A percentile compares a stretch with the other conserved stretches of the same genome.
Conservation (phyloP, 2,888 invertebrate genomes). For the Rhodophaea formosa region DNA sequence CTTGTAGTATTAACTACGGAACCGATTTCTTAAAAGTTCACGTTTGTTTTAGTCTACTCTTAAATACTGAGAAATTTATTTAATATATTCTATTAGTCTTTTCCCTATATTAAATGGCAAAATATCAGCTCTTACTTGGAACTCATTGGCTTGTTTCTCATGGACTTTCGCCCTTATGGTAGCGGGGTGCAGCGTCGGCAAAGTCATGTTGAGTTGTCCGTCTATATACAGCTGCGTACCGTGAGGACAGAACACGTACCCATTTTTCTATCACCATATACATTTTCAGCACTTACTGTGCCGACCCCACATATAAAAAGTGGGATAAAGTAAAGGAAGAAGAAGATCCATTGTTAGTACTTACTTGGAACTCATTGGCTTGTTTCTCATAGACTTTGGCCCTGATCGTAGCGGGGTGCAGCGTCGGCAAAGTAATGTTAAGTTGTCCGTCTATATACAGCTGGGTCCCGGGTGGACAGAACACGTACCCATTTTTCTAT, state of each 20-base stretch:
- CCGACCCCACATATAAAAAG: too few relatives aligned
- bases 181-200: slow-evolving; percentile 88
- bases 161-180: slow-evolving; percentile 83
- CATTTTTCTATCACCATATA: too few relatives aligned
- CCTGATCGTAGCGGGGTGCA: slow-evolving; percentile 85
- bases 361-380: slow-evolving; percentile 84
- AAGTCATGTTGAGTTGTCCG: slow-evolving; percentile 86
- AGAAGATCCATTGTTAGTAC: too few relatives aligned
- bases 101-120: too few relatives aligned
- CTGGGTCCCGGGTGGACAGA: slow-evolving; percentile 84
- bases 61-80: too few relatives aligned
- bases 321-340: too few relatives aligned
- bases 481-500: slow-evolving; percentile 74
- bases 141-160: slow-evolving; percentile 85
- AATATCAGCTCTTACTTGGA: slow-evolving; percentile 75
- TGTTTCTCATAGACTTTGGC: slow-evolving; percentile 85
- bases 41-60: too few relatives aligned
- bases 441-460: slow-evolving; percentile 85
- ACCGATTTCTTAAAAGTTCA: too few relatives aligned
- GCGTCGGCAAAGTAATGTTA: slow-evolving; percentile 87
- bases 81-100: too few relatives aligned
- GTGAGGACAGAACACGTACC: slow-evolving; percentile 83
- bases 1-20: too few relatives aligned
- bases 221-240: slow-evolving; percentile 85
- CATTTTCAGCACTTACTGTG: too few relatives aligned